phyloP scores from a whole-genome alignment of 2,888 invertebrate species.

The Scaptomyza flava region DNA sequence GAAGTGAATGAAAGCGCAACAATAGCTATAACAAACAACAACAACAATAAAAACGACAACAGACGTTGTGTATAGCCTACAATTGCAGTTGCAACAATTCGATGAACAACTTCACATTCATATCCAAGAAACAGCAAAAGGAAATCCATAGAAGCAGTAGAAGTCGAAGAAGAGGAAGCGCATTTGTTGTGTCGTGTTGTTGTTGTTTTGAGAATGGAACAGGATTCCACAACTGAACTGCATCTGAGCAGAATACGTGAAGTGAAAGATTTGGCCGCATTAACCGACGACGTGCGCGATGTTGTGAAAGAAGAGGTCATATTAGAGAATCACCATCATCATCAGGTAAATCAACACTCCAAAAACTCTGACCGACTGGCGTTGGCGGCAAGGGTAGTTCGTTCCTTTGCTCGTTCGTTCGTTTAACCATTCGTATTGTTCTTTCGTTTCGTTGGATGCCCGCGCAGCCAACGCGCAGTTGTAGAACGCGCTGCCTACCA shows the following conservation, averaged over 20 bases:
- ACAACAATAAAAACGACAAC: constrained; percentile 49
- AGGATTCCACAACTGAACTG: constrained; percentile 81
- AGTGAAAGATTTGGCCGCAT: constrained; percentile 78
- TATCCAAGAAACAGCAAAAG: constrained; percentile 47
- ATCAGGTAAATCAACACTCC: constrained; percentile 68
- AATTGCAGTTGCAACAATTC: constrained; percentile 74
- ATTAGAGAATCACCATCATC: constrained; percentile 77
- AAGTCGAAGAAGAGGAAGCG: constrained; percentile 54
- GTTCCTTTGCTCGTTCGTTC: constrained; percentile 39
- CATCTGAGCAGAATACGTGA: constrained; percentile 82
- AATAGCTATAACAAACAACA: constrained; percentile 48
- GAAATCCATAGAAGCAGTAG: constrained; percentile 46
- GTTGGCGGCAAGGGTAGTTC: constrained; percentile 60
- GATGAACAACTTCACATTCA: constrained; percentile 59
- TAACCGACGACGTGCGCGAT: constrained; percentile 80
- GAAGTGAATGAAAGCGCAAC: constrained; percentile 51
- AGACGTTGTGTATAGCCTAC: constrained; percentile 52
- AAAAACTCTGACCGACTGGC: constrained; percentile 40
- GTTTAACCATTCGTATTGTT: constrained; percentile 29
- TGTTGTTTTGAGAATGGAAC: constrained; percentile 80
- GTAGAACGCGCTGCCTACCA: constrained; percentile 58
- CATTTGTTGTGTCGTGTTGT: constrained; percentile 47
- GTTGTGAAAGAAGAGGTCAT: constrained; percentile 82
- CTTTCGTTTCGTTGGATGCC: constrained; percentile 54
- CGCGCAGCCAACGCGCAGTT: constrained; percentile 72